Conservation (phyloP, 2,888 invertebrate species). For the Plagodis pulveraria region DNA sequence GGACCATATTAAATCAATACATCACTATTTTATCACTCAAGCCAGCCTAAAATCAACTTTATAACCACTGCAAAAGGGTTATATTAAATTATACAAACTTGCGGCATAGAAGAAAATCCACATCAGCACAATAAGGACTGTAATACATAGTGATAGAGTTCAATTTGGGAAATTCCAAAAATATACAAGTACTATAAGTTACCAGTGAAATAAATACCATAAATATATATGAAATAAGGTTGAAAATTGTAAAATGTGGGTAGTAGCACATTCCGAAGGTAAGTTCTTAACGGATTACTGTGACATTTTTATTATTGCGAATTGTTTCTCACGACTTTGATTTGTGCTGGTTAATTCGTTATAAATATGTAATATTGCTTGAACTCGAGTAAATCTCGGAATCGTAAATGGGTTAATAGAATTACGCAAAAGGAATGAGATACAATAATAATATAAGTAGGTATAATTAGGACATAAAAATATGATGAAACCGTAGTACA, state of each 20-base stretch:
- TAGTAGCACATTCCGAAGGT: constrained; percentile 31
- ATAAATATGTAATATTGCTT: constrained; percentile 35
- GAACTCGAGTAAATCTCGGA: constrained; percentile 18
- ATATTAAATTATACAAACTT: too few relatives aligned
- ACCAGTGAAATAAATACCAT: constrained; percentile 41
- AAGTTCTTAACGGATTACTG: constrained; percentile 52
- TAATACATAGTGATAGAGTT: constrained; percentile 23
- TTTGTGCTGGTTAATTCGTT: constrained; percentile 30
- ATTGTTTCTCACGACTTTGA: constrained; percentile 72
- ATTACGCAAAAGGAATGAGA: not conserved
- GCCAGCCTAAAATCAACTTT: constrained; percentile 38
- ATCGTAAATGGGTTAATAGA: constrained; percentile 15
- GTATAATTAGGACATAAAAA: too few relatives aligned
- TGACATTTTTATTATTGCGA: constrained; percentile 72
- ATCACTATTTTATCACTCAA: constrained; percentile 41
- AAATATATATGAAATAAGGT: constrained; percentile 18
- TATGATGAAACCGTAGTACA: too few relatives aligned
- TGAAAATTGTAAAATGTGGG: not conserved
- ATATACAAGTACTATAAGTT: constrained; percentile 13
- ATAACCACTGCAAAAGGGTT: too few relatives aligned
- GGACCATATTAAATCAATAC: constrained; percentile 62
- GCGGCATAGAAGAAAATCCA: too few relatives aligned
- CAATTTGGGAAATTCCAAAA: not conserved
- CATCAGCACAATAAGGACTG: too few relatives aligned
- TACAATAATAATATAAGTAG: too few relatives aligned